Evolutionary conservation across 30 jellyfish, hydroid and myxozoan species (phyloP).

Genomic region (Calvadosia cruxmelitensis): DNA sequence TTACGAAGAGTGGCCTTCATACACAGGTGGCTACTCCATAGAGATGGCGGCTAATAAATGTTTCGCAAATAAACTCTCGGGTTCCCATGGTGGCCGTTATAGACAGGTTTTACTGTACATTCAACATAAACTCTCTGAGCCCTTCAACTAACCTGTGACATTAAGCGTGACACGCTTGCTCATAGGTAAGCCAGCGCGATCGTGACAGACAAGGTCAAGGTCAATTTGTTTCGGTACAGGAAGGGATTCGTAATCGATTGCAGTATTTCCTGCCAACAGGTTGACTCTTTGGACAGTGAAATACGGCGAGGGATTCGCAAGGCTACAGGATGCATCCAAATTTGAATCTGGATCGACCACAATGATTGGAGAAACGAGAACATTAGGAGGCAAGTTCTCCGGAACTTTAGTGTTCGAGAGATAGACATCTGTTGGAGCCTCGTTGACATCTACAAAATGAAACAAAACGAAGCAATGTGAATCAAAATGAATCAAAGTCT

Average conservation of each 20-base stretch:
- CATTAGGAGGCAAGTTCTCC: conserved; percentile 47
- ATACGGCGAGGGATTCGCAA: conserved; percentile 21
- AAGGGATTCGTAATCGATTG: conserved; percentile 39
- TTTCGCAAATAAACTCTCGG: too few species aligned
- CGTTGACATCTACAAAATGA: conserved; percentile 47
- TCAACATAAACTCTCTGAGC: too few species aligned
- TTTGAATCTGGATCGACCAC: conserved; percentile 45
- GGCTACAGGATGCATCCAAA: conserved; percentile 37
- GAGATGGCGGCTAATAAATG: too few species aligned
- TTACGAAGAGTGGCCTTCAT: too few species aligned
- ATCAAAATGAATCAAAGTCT: not conserved
- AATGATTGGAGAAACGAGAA: conserved; percentile 26
- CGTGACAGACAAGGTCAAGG: conserved; percentile 39
- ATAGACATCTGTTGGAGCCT: conserved; percentile 53
- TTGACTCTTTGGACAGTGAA: conserved; percentile 11
- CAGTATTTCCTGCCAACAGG: conserved; percentile 26
- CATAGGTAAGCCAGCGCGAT: conserved; percentile 22
- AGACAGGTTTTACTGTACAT: too few species aligned
- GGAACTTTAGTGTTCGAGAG: conserved; percentile 16
- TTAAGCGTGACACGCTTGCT: conserved; percentile 18
- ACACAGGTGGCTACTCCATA: too few species aligned
- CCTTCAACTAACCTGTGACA: conserved; percentile 58
- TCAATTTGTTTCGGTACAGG: conserved; percentile 13
- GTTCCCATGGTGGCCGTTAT: too few species aligned
- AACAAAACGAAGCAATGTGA: too few species aligned